Conservation (phyloP, 2,888 invertebrate species). For the Pristionchus maxplancki region DNA sequence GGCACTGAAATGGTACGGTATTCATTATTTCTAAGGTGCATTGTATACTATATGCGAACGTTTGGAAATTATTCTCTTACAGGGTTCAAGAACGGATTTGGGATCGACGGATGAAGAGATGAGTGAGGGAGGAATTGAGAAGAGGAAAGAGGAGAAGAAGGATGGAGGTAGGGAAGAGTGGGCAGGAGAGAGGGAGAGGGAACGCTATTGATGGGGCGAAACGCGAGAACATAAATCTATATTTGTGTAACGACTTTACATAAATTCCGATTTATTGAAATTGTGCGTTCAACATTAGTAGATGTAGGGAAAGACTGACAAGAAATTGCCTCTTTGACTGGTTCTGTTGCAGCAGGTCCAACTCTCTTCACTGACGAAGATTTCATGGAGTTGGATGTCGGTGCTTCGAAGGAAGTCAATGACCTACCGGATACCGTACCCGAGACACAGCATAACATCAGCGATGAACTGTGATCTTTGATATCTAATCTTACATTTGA, state of each 20-base stretch:
- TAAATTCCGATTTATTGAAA: no score
- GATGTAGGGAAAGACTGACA: no score
- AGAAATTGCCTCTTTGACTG: no score
- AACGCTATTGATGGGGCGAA: no score
- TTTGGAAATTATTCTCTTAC: neutral
- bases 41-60: no score
- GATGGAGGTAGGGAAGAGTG: neutral
- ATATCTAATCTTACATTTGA: neutral
- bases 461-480: conserved; percentile 18
- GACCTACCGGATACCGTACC: neutral
- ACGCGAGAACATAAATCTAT: no score
- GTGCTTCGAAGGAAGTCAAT: neutral
- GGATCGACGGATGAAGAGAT: neutral
- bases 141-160: neutral
- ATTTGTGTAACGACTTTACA: no score
- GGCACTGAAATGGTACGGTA: neutral
- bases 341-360: neutral
- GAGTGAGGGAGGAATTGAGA: neutral
- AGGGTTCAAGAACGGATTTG: neutral
- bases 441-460: neutral
- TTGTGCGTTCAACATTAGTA: no score
- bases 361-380: neutral
- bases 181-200: neutral
- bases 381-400: neutral
- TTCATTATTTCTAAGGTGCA: no score